Evolutionary conservation across 2,113 vertebrate species (phyloP).

Genomic region (Dinomys branickii): DNA sequence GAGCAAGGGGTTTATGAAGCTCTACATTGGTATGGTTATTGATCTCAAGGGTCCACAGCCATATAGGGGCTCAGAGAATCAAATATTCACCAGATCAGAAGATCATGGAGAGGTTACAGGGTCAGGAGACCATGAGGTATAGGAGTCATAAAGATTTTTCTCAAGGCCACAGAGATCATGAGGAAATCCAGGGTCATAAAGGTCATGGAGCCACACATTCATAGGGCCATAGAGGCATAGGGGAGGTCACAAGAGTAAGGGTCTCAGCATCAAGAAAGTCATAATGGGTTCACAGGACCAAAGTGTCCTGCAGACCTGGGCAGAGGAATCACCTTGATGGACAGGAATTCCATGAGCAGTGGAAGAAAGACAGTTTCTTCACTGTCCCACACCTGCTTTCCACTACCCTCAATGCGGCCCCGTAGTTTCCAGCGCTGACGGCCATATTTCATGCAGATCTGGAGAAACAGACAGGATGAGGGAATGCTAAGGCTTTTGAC

Average conservation of each 20-base stretch:
- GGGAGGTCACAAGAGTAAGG: background rate
- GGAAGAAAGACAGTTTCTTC: constrained; percentile 97
- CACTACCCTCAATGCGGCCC: constrained; percentile 95
- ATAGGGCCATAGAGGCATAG: background rate
- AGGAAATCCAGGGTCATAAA: constrained; percentile 15
- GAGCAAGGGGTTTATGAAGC: background rate
- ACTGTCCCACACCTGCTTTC: constrained; percentile 97
- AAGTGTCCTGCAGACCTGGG: background rate
- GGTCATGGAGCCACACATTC: background rate
- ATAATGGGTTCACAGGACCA: background rate
- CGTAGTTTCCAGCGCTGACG: constrained; percentile 97
- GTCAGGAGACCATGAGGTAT: background rate
- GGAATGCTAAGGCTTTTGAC: background rate
- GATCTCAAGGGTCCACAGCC: background rate
- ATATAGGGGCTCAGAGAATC: background rate
- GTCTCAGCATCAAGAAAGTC: background rate
- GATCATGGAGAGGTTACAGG: background rate
- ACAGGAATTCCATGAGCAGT: constrained; percentile 95
- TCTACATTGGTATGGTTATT: background rate
- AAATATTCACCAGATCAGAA: constrained; percentile 40
- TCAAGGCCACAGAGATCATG: background rate
- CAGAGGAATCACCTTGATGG: constrained; percentile 92
- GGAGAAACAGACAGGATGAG: constrained; percentile 44
- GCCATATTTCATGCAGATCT: constrained; percentile 98
- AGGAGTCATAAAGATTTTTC: background rate